Evolutionary conservation across 1,140 invertebrate species (phyloP).

Genomic region (Cyclina sinensis): DNA sequence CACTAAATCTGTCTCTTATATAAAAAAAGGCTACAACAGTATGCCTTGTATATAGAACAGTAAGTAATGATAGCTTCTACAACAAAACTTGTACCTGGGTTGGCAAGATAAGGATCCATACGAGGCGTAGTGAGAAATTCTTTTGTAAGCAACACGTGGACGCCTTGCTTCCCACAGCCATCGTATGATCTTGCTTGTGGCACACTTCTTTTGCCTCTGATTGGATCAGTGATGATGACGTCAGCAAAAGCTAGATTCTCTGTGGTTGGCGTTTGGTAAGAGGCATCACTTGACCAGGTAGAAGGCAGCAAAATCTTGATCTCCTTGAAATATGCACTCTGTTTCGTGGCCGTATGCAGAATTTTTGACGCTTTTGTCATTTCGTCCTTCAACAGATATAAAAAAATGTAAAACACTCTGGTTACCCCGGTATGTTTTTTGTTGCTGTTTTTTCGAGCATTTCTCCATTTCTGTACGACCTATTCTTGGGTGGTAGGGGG

Average conservation of each 20-base stretch:
- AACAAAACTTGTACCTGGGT: too few species aligned
- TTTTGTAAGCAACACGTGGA: constrained; percentile 59
- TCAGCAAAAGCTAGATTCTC: constrained; percentile 75
- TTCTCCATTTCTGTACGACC: too few species aligned
- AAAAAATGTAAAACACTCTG: too few species aligned
- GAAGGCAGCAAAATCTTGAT: constrained; percentile 84
- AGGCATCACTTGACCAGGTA: constrained; percentile 75
- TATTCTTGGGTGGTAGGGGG: too few species aligned
- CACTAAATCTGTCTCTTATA: too few species aligned
- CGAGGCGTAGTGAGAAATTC: constrained; percentile 45
- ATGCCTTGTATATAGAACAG: too few species aligned
- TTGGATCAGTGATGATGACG: constrained; percentile 68
- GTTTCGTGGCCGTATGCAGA: constrained; percentile 81
- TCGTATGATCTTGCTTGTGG: constrained; percentile 62
- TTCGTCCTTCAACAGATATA: constrained; percentile 67
- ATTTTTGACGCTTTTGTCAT: constrained; percentile 77
- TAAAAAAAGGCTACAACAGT: too few species aligned
- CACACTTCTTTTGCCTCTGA: constrained; percentile 24
- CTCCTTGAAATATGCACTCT: constrained; percentile 82
- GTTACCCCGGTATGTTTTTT: too few species aligned
- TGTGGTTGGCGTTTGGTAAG: constrained; percentile 54
- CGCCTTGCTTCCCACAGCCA: constrained; percentile 63
- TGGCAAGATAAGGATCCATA: constrained; percentile 31
- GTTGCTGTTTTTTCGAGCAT: too few species aligned
- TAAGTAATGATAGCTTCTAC: too few species aligned